Conservation (phyloP, 2,888 invertebrate genomes). For the Beris morrisii region DNA sequence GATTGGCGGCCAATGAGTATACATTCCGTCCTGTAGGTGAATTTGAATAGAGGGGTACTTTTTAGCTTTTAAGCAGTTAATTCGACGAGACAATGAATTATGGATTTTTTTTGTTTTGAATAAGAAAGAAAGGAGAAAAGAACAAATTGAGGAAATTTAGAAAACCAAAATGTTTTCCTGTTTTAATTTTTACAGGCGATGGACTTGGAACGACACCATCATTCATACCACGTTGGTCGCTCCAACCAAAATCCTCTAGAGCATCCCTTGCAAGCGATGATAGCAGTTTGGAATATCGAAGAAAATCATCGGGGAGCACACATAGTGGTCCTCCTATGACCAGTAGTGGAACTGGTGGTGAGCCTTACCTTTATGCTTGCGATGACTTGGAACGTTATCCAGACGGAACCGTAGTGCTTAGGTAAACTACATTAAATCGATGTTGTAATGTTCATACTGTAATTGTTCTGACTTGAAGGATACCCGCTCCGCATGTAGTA, state of each 20-base stretch:
- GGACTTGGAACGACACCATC: conserved; percentile 28
- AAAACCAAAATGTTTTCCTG: not conserved
- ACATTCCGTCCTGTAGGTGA: too few relatives aligned
- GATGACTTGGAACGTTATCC: conserved; percentile 60
- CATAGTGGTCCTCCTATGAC: conserved; percentile 41
- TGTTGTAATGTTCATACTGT: not conserved
- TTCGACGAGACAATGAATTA: too few relatives aligned
- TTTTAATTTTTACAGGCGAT: conserved; percentile 36
- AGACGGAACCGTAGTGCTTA: conserved; percentile 64
- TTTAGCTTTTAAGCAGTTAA: too few relatives aligned
- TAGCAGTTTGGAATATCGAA: conserved; percentile 50
- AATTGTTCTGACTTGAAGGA: conserved; percentile 49
- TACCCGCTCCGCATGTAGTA: conserved; percentile 62
- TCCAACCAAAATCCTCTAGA: conserved; percentile 53
- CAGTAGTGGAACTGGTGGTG: conserved; percentile 33
- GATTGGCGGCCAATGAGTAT: too few relatives aligned
- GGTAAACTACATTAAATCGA: conserved; percentile 55
- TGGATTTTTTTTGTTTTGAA: too few relatives aligned
- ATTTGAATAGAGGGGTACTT: too few relatives aligned
- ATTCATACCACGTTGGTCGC: conserved; percentile 36
- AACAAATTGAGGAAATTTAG: not conserved
- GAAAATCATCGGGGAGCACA: conserved; percentile 55
- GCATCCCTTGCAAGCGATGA: conserved; percentile 58
- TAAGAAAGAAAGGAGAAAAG: too few relatives aligned
- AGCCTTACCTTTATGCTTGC: conserved; percentile 48